Base-by-base conservation (phyloP, 2,113 vertebrate species). In the Dasypus novemcinctus region DNA sequence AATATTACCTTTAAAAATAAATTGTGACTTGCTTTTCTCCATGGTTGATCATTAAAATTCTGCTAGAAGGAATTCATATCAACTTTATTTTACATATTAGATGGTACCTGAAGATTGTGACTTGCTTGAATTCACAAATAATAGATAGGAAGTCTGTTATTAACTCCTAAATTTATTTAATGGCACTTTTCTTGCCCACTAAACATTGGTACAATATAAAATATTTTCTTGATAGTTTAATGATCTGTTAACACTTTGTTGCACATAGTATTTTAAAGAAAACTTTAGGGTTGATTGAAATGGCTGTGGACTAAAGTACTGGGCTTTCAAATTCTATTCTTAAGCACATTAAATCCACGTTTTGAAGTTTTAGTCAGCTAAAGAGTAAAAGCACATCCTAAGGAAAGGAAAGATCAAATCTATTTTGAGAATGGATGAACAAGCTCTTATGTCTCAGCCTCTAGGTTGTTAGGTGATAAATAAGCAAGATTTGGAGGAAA, bases 261-360 rank as follows among this genome's bases (percentile, higher is more conserved):
- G 49, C 18, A 43, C 78, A 87, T 93, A 69, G 10, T 93, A 15
- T 86, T 76, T 41, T 82, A 92, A 75, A 94, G 63, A 88, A 84
- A 80, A 84, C 29, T n/a, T 78, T 84, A 46, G 61, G 31, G n/a
- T n/a, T n/a, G 54, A 21, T 91, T 63, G 43, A 57, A 93, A 59
- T 91, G 66, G 27, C 66, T 72, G 38, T 46, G 91, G 46, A 52
- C 29, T 91, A 59, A 52, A 82, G 21, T 72, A 57, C 87, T 90
- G 63, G 69, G 8, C 54, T 64, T 92, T 79, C 25, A 41, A 88
- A 17, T 80, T 91, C 13, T 31, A 21, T 68, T 52, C 59, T 52
- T 80, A 64, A 85, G 54, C 83, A 59, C 5, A 52, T 90, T 81
- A 81, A 68, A 69, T 84, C 59, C 2, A 25, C 46, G 4, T 94